phyloP scores from a whole-genome alignment of 2,888 invertebrate genomes.

The Amblyteles armatorius region DNA sequence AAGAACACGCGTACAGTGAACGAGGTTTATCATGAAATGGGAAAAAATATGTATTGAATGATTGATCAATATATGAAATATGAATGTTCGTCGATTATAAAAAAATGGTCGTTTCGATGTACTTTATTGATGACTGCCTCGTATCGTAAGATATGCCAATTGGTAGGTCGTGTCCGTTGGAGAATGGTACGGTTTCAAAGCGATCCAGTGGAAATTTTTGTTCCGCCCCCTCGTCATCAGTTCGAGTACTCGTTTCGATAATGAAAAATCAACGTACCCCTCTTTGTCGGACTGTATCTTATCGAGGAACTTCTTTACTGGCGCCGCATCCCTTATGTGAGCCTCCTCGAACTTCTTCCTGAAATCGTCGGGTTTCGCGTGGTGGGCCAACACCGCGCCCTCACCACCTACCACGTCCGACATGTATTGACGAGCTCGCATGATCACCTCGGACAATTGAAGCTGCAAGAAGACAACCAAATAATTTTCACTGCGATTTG shows the following conservation, averaged over 20 bases:
- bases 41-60: conserved; percentile 49
- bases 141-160: conserved; percentile 57
- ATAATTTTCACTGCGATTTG: neutral
- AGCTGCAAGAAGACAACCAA: conserved; percentile 87
- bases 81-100: conserved; percentile 31
- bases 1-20: conserved; percentile 71
- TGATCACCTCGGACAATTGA: conserved; percentile 98
- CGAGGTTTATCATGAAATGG: conserved; percentile 63
- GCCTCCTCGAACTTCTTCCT: conserved; percentile 92
- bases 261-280: conserved; percentile 89
- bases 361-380: conserved; percentile 94
- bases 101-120: conserved; percentile 40
- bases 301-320: conserved; percentile 95
- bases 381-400: conserved; percentile 94
- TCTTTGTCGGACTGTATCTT: conserved; percentile 96
- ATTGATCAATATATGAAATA: conserved; percentile 29
- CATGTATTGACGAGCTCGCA: conserved; percentile 97
- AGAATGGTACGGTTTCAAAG: conserved; percentile 5
- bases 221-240: conserved; percentile 18
- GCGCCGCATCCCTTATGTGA: conserved; percentile 90
- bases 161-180: conserved; percentile 35
- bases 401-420: conserved; percentile 95
- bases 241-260: conserved; percentile 17
- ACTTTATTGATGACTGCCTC: conserved; percentile 43
- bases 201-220: conserved; percentile 47